phyloP scores from a whole-genome alignment of 2,113 vertebrate genomes.

The Tretioscincus oriximinensis region DNA sequence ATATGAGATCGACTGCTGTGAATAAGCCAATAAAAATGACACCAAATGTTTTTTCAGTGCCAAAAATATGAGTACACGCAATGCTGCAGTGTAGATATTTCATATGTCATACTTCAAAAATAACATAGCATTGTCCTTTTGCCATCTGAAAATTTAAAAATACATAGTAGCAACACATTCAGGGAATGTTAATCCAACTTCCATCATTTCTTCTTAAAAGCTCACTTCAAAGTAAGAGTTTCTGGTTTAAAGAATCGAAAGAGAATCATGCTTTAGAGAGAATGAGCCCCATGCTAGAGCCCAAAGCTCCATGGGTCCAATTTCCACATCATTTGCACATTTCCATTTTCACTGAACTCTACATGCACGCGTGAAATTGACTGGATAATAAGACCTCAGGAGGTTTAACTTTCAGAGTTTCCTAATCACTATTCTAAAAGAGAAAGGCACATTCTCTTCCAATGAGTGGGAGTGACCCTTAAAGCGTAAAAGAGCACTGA shows the following conservation, averaged over 20 bases:
- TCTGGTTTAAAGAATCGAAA: slow-evolving; percentile 5
- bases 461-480: slow-evolving; percentile 1
- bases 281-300: slow-evolving; percentile 11
- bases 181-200: not conserved
- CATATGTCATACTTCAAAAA: slow-evolving; percentile 16
- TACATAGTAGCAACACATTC: not conserved
- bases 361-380: not conserved
- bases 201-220: slow-evolving; percentile 4
- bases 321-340: slow-evolving; percentile 15
- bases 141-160: slow-evolving; percentile 2
- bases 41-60: not conserved
- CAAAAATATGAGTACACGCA: slow-evolving; percentile 9
- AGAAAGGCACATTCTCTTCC: slow-evolving; percentile 2
- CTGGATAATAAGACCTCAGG: slow-evolving; percentile 22
- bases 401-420: slow-evolving; percentile 35
- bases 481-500: not conserved
- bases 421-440: slow-evolving; percentile 24
- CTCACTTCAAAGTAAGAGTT: slow-evolving; percentile 21
- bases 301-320: not conserved
- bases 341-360: not conserved
- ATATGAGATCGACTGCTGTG: not conserved
- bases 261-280: not conserved
- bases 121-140: not conserved
- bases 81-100: not conserved
- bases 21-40: not conserved